Evolutionary conservation across 2,113 vertebrate genomes (phyloP).

Genomic region (Mastomys coucha): DNA sequence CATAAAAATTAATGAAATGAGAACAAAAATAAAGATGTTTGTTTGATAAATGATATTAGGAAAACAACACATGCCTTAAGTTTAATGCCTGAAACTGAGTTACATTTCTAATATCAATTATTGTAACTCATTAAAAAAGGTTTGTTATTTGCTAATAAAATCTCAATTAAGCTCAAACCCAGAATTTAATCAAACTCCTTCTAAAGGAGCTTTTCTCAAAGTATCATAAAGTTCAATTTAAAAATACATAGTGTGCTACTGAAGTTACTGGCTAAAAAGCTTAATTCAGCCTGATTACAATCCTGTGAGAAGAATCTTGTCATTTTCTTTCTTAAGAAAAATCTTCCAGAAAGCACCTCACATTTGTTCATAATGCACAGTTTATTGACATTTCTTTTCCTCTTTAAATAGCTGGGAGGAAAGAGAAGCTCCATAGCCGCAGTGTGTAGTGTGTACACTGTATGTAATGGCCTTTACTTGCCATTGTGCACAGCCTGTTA

Average conservation of each 20-base stretch:
- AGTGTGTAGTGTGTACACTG: slow-evolving; percentile 52
- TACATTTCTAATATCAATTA: slow-evolving; percentile 85
- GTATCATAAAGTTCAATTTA: slow-evolving; percentile 84
- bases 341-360: slow-evolving; percentile 59
- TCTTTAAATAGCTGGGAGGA: slow-evolving; percentile 75
- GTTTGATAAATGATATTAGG: slow-evolving; percentile 79
- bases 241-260: slow-evolving; percentile 77
- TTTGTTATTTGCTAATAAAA: slow-evolving; percentile 85
- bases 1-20: slow-evolving; percentile 64
- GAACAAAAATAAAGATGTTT: slow-evolving; percentile 46
- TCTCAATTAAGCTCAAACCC: slow-evolving; percentile 79
- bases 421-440: slow-evolving; percentile 69
- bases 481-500: slow-evolving; percentile 81
- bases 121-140: slow-evolving; percentile 82
- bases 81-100: slow-evolving; percentile 81
- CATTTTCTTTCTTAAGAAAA: slow-evolving; percentile 64
- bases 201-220: slow-evolving; percentile 80
- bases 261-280: slow-evolving; percentile 81
- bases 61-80: slow-evolving; percentile 84
- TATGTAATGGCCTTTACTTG: slow-evolving; percentile 79
- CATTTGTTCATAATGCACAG: slow-evolving; percentile 70
- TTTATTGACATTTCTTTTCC: slow-evolving; percentile 71
- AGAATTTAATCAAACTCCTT: slow-evolving; percentile 67
- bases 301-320: slow-evolving; percentile 42
- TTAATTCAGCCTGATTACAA: slow-evolving; percentile 50